These are phyloP conservation scores for Heliothis peltigera DNA, from an alignment of 2,888 invertebrate species.

Conservation along the genomic window DNA sequence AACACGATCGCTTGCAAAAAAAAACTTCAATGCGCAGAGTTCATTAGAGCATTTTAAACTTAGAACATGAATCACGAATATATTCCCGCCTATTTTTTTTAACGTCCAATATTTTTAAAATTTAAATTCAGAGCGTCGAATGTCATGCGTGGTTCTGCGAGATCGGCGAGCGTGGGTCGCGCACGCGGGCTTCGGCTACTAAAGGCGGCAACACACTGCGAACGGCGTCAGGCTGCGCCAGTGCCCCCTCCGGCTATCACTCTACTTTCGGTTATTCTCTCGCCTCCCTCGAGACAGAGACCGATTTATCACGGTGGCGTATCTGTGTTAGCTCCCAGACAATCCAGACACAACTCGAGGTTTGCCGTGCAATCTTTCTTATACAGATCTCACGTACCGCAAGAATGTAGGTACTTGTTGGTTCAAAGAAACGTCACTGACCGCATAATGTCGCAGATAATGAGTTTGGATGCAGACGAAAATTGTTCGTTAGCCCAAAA, in stretches of 20 bases:
- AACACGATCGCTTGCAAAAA: constrained; percentile 54
- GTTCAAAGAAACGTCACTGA: constrained; percentile 68
- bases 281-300: constrained; percentile 81
- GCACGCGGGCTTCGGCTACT: constrained; percentile 78
- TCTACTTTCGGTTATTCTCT: constrained; percentile 85
- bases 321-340: constrained; percentile 74
- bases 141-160: constrained; percentile 60
- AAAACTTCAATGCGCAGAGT: constrained; percentile 62
- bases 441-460: constrained; percentile 73
- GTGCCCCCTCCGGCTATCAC: constrained; percentile 84
- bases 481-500: constrained; percentile 66
- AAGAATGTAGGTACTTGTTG: constrained; percentile 46
- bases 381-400: constrained; percentile 62
- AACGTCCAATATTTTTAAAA: constrained; percentile 54
- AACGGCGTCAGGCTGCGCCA: constrained; percentile 71
- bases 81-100: constrained; percentile 53
- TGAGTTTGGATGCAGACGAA: constrained; percentile 63
- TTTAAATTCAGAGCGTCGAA: constrained; percentile 59
- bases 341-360: constrained; percentile 69
- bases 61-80: constrained; percentile 63
- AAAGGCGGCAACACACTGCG: constrained; percentile 84
- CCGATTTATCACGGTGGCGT: constrained; percentile 83
- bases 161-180: constrained; percentile 61
- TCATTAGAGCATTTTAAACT: constrained; percentile 69
- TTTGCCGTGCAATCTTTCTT: constrained; percentile 68